Base-by-base conservation (phyloP, 2,888 invertebrate species). In the Nebria brevicollis region DNA sequence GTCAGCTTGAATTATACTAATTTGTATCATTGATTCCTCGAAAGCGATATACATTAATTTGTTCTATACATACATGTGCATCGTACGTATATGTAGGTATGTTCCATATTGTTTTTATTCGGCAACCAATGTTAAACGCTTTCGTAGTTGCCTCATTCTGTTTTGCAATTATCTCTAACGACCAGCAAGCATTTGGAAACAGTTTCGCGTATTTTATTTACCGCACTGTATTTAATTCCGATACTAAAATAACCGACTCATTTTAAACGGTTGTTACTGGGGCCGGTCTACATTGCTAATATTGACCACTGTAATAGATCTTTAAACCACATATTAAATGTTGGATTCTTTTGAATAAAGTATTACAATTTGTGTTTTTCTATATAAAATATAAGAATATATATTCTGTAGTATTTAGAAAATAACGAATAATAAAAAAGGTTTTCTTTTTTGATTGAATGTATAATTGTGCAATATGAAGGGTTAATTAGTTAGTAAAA, bases 151-250 rank as follows among this genome's bases (percentile, higher is more conserved):
- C 64, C 72, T 75, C 70, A 72, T 54, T 70, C 66, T 75, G 75
- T 72, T 80, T 80, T 75, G 80, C 75, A 80, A 80, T 80, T 80
- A 80, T 80, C 75, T 75, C 80, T 80, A 80, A 80, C 75, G 80
- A 80, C 80, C 75, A 70, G 80, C 70, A 80, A 80, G 70, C 80
- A 75, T 70, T 68, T 64, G 25, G 70, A 66, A 78, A 79, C 66
- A 74, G 68, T 64, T 65, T 79, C 42, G 43, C 75, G 79, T 79
- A 79, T 79, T 79, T 79, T 79, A 79, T 79, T 79, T 74, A 79
- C 79, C 72, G 79, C 74, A 54, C 54, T 75, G 54, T 75, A 65
- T 80, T 80, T 75, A 75, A 80, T 80, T 80, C 75, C 80, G 75
- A 80, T 80, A 64, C 68, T 74, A 26, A 73, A 42, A 15, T 73